Evolutionary conservation across 2,888 invertebrate species (phyloP), one percentile per base, ranked within the genome.

Genomic region (Anaspis maculata): DNA sequence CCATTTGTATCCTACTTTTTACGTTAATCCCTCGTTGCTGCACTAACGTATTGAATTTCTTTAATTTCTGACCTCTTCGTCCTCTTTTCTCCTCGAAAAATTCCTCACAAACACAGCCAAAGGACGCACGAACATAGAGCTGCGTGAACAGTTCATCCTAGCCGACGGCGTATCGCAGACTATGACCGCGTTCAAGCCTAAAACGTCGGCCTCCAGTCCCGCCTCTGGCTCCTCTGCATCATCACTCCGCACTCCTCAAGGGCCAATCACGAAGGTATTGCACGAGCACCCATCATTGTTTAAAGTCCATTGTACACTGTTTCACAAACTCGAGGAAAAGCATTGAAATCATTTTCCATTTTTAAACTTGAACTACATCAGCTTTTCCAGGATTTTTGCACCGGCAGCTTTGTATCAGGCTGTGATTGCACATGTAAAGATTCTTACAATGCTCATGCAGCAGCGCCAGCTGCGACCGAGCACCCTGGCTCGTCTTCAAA

Each of bases 121-220:
- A 78, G 97, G 97, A 76, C 88, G 97, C 74, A 96, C 96, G 71
- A 98, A 98, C 80, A 89, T 96, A 75, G 96, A 97, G 77, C 83
- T 98, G 66, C 83, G 97, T 66, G 97, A 97, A 73, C 91, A 95
- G 76, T 97, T 97, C 77, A 91, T 95, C 69, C 77, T 97, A 76
- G 95, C 97, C 59, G 89, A 94, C 68, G 96, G 97, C 66, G 94
- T 94, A 54, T 90, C 92, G 66, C 97, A 98, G 77, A 89, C 90
- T 66, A 96, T 98, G 95, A 86, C 94, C 62, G 90, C 92, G 61
- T 98, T 98, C 81, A 87, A 87, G 73, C 83, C 95, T 65, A 92
- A 91, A 74, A 84, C 88, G 66, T 83, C 86, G 65, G 82, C 83
- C 66, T 84, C 83, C 68, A 75, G 74, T 54, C 76, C 79, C 61